These are phyloP conservation scores for Drosophila asahinai DNA, from an alignment of 1,140 invertebrate species.

Conservation along the genomic window DNA sequence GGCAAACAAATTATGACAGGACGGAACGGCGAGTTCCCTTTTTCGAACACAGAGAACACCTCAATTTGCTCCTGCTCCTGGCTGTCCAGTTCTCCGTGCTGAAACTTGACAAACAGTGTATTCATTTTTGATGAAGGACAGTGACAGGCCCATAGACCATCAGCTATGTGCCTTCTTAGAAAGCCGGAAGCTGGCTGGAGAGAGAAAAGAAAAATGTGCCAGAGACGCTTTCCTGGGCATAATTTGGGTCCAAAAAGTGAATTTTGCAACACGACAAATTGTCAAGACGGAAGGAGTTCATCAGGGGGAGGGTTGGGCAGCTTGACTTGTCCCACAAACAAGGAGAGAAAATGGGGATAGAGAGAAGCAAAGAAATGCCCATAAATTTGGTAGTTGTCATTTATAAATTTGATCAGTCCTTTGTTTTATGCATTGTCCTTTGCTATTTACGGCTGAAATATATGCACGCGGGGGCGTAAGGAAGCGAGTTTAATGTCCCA, in stretches of 20 bases:
- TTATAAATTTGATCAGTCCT: slow-evolving; percentile 73
- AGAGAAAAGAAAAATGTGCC: slow-evolving; percentile 25
- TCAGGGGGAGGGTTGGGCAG: slow-evolving; percentile 1
- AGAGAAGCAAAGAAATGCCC: slow-evolving; percentile 13
- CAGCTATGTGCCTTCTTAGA: not conserved
- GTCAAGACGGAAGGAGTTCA: slow-evolving; percentile 14
- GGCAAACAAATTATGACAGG: slow-evolving; percentile 39
- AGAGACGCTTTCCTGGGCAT: slow-evolving; percentile 16
- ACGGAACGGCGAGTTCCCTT: not conserved
- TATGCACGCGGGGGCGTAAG: slow-evolving; percentile 54
- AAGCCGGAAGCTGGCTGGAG: not conserved
- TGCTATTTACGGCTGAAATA: slow-evolving; percentile 64
- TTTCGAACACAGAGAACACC: slow-evolving; percentile 8
- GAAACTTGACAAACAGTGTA: slow-evolving; percentile 44
- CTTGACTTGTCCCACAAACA: not conserved
- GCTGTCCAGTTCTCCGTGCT: slow-evolving; percentile 5
- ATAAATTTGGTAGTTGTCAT: slow-evolving; percentile 73
- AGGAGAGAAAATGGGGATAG: slow-evolving; percentile 6
- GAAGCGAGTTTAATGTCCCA: slow-evolving; percentile 63
- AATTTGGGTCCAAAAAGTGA: slow-evolving; percentile 46
- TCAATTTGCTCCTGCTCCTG: slow-evolving; percentile 33
- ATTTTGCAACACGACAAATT: slow-evolving; percentile 44
- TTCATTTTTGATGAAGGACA: slow-evolving; percentile 46
- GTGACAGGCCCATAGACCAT: slow-evolving; percentile 10
- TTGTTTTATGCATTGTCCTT: slow-evolving; percentile 71